Conservation (phyloP, 1,140 invertebrate species). For the Microvelia longipes region DNA sequence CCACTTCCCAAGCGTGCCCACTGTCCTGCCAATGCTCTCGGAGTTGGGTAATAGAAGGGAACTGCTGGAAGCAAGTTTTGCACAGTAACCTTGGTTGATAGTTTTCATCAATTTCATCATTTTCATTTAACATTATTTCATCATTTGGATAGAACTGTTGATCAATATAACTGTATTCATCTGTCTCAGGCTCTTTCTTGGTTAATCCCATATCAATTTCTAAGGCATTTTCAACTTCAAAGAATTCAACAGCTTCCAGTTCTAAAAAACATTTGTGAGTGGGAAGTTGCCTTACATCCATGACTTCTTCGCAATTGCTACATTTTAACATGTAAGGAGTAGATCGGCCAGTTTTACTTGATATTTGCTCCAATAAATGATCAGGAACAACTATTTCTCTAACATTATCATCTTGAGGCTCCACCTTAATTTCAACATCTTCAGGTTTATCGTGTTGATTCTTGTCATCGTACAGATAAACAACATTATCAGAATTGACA, state of each 20-base stretch:
- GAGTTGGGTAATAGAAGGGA: slow-evolving; percentile 5
- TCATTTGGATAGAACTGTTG: background rate
- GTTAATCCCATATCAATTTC: background rate
- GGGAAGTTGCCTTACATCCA: slow-evolving; percentile 5
- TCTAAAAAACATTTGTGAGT: slow-evolving; percentile 8
- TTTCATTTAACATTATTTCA: background rate
- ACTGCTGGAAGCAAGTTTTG: slow-evolving; percentile 12
- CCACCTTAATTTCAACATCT: background rate
- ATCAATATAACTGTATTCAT: background rate
- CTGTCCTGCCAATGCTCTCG: slow-evolving; percentile 13
- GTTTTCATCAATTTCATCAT: background rate
- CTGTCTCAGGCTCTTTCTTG: background rate
- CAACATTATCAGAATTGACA: background rate
- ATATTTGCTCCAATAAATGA: slow-evolving; percentile 1
- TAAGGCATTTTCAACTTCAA: slow-evolving; percentile 4
- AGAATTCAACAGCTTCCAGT: slow-evolving; percentile 6
- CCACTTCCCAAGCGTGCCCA: slow-evolving; percentile 12
- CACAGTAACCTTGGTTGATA: background rate
- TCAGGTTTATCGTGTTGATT: background rate
- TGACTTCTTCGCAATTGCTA: slow-evolving; percentile 8
- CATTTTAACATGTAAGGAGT: slow-evolving; percentile 4
- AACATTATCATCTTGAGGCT: background rate
- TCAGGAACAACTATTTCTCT: background rate
- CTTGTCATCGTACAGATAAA: background rate
- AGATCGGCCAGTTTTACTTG: background rate